Percentiles rank a stretch among this genome's conserved stretches.
phyloP scores from a whole-genome alignment of 2,797 vertebrate genomes.

The Eurystomus glaucurus region DNA sequence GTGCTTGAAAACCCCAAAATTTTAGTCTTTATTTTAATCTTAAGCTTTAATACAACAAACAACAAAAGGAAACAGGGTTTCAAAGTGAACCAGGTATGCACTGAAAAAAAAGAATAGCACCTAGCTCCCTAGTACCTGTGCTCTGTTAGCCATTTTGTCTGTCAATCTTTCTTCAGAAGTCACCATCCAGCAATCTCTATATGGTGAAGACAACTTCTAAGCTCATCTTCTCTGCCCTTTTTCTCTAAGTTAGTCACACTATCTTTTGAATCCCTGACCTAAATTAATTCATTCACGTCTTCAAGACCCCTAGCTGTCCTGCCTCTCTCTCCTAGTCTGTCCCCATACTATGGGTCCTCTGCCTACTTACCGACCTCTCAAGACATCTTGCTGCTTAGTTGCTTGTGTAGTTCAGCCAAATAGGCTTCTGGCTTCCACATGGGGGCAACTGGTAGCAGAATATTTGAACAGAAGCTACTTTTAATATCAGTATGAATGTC shows the following conservation, averaged over 20 bases:
- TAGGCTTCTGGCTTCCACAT: not conserved
- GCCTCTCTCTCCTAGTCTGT: not conserved
- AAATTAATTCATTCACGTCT: not conserved
- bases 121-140: not conserved
- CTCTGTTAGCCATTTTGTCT: not conserved
- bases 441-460: not conserved
- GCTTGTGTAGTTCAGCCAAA: not conserved
- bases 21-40: not conserved
- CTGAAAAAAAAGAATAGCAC: not conserved
- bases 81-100: not conserved
- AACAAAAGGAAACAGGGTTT: not conserved
- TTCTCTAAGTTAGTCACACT: not conserved
- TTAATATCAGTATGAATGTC: not conserved
- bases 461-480: not conserved
- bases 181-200: not conserved
- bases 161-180: not conserved
- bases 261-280: not conserved
- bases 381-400: not conserved
- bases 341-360: accelerated
- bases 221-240: not conserved
- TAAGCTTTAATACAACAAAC: not conserved
- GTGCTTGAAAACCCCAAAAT: not conserved
- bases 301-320: not conserved
- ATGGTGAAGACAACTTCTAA: not conserved
- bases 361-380: not conserved